phyloP scores from a whole-genome alignment of 2,113 vertebrate species.

The Pelecanoides urinatrix region DNA sequence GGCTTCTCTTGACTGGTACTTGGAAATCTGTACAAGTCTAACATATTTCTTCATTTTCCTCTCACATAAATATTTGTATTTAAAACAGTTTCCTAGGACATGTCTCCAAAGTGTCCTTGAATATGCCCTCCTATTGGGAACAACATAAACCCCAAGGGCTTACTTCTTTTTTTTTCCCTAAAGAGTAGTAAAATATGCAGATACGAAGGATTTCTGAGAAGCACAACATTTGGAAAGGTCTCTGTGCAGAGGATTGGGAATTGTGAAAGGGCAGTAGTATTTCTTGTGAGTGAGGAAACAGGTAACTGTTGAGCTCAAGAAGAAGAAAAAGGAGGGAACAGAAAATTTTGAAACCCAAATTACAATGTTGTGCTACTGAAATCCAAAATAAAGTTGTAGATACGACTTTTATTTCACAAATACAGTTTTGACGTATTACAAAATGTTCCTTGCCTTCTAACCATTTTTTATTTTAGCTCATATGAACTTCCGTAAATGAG shows the following conservation, averaged over 20 bases:
- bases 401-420: background rate
- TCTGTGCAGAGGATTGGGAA: background rate
- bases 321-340: background rate
- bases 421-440: background rate
- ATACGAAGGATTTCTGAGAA: background rate
- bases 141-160: background rate
- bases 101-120: background rate
- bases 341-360: background rate
- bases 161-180: background rate
- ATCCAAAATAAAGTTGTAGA: background rate
- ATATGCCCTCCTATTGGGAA: background rate
- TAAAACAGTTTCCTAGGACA: background rate
- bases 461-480: background rate
- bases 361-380: background rate
- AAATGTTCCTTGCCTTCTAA: background rate
- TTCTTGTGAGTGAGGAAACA: background rate
- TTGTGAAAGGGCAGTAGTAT: background rate
- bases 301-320: background rate
- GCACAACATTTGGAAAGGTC: background rate
- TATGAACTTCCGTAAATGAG: background rate
- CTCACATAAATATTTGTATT: background rate
- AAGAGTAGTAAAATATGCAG: background rate
- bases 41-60: background rate
- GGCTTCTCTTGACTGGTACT: background rate
- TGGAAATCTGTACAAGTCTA: background rate